Evolutionary conservation across 2,113 vertebrate species (phyloP), one percentile per base, ranked within the genome.

Genomic region (Nicator chloris): DNA sequence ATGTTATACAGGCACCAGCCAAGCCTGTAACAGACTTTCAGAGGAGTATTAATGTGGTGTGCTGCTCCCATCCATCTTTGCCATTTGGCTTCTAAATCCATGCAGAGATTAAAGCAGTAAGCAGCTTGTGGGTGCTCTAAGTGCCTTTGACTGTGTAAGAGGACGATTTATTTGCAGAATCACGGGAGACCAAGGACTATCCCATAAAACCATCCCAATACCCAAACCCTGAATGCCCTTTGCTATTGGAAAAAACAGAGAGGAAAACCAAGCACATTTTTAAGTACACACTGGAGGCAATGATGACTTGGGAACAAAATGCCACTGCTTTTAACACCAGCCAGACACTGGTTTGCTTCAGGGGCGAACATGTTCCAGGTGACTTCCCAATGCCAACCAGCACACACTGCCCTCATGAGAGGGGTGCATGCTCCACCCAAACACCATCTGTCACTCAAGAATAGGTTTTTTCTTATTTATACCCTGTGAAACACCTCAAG

Each of bases 21-120:
- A 47, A 87, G 39, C 11, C 71, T 28, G 64, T 4, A 10, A 5
- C 11, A 81, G 80, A 50, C 76, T 75, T 71, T 49, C 51, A 86
- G 88, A 60, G 40, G 60, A 47, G 68, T 2, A 54, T 63, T 86
- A 88, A 78, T 3, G 66, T 7, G 45, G 9, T 51, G 40, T 30
- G 85, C 93, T 84, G 77, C 90, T 94, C 78, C 78, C 53, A 70
- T 44, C 82, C 78, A 35, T 44, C 87, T 51, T 19, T 37, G 60
- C 90, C 69, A 30, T 82, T 93, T 73, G 88, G 50, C 75, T 88
- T 65, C 88, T 88, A 95, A 96, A 96, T 94, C 87, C 2, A 2
- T 8, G 42, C 78, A 33, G 66, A 83, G 90, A 93, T 96, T 92
- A 96, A 73, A 90, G 86, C 86, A 33, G 16, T 96, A 96, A 92